Evolutionary conservation across 2,888 invertebrate species (phyloP), one percentile per base, ranked within the genome.

Genomic region (Noctuana brunneofusca): DNA sequence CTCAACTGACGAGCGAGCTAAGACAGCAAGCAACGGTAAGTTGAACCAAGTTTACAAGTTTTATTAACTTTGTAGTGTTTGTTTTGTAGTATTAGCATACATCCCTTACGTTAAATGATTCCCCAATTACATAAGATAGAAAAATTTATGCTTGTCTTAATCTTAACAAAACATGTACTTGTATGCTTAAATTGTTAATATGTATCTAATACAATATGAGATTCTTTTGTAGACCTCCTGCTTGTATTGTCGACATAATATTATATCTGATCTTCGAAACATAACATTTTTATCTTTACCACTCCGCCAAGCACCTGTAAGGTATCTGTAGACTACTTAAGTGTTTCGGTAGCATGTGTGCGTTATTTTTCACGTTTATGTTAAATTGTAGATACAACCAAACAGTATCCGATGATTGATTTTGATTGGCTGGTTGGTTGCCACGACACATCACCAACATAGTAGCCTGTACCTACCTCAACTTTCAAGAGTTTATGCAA

Each of bases 361-460:
- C 78, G 82, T 77, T 84, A 77, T 79, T 81, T 82, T 83, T 79
- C 53, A 86, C 75, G 70, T 87, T 87, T 89, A 80, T 89, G 77
- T 89, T 90, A 89, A 66, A 89, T 91, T 92, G 83, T 92, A 92
- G 91, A 92, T 92, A 83, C 90, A 84, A 84, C 86, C 75, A 91
- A 92, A 90, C 89, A 91, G 82, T 88, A 85, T 86, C 90, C 90
- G 89, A 90, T 91, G 90, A 84, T 92, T 87, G 91, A 92, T 90
- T 92, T 90, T 89, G 91, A 92, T 89, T 92, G 91, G 91, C 91
- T 92, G 86, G 83, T 91, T 74, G 81, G 80, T 89, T 87, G 85
- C 87, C 84, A 80, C 83, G 89, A 88, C 75, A 81, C 85, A 68
- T 75, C 89, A 65, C 70, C 87, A 66, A 75, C 85, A 74, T 84